These are phyloP conservation scores for Columba guinea DNA, from an alignment of 2,797 vertebrate genomes.

Conservation along the genomic window DNA sequence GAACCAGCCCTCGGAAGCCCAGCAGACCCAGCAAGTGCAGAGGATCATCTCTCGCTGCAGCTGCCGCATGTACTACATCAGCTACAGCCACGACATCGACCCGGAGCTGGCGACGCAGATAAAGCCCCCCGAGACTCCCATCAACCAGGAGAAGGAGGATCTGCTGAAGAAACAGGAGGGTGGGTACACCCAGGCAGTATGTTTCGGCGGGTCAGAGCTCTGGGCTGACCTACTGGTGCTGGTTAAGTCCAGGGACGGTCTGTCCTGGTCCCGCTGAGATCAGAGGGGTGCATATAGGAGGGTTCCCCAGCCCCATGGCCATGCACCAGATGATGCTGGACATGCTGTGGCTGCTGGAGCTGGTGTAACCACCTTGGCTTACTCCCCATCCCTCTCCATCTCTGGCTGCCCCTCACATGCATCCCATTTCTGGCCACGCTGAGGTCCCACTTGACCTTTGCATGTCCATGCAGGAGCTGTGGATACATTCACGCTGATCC, in stretches of 20 bases:
- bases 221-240: not conserved
- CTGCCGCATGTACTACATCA: constrained; percentile 99
- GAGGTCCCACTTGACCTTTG: not conserved
- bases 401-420: not conserved
- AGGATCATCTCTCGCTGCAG: constrained; percentile 98
- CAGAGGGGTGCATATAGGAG: not conserved
- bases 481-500: constrained; percentile 98
- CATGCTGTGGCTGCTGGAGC: not conserved
- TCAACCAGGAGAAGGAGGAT: constrained; percentile 93
- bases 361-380: not conserved
- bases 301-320: not conserved
- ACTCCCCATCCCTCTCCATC: not conserved
- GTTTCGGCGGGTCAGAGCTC: no score
- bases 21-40: constrained; percentile 95
- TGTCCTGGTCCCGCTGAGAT: not conserved
- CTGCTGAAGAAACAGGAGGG: constrained; percentile 97
- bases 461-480: constrained; percentile 85
- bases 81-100: constrained; percentile 98
- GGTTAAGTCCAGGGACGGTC: not conserved
- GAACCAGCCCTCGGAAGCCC: constrained; percentile 94
- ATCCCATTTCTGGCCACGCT: not conserved
- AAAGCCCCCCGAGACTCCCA: constrained; percentile 90
- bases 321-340: not conserved
- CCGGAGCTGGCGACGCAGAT: constrained; percentile 95
- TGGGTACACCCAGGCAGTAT: constrained; percentile 43